Percentiles rank a stretch among this genome's conserved stretches.
These are phyloP conservation scores for Hyaena hyaena DNA, from an alignment of 2,113 vertebrate genomes.

Conservation along the genomic window DNA sequence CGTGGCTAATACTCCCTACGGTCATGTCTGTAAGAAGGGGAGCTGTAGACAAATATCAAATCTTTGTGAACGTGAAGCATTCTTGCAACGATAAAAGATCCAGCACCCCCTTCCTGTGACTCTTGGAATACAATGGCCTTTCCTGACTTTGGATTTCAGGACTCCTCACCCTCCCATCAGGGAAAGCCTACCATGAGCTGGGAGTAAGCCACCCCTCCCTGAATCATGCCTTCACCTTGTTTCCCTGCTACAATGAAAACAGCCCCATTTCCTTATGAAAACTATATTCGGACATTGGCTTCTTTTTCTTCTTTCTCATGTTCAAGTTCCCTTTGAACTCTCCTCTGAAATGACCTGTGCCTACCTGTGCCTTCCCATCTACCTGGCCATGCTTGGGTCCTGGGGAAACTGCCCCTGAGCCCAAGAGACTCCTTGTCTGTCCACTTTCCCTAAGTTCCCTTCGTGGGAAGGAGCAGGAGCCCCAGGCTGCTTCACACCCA, in stretches of 20 bases:
- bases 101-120: not conserved
- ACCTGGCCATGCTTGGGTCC: not conserved
- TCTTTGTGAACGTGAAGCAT: not conserved
- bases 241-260: not conserved
- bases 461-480: not conserved
- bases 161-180: not conserved
- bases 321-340: not conserved
- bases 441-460: not conserved
- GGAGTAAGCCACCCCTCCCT: not conserved
- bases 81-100: not conserved
- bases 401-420: not conserved
- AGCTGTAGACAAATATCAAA: not conserved
- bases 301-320: not conserved
- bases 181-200: not conserved
- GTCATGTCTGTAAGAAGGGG: not conserved
- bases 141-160: not conserved
- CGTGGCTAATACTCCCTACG: not conserved
- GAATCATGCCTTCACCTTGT: not conserved
- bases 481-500: not conserved
- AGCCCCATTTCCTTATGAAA: not conserved
- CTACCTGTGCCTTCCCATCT: not conserved
- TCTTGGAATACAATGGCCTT: not conserved
- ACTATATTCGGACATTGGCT: not conserved
- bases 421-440: not conserved
- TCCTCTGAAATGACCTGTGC: not conserved